Percentiles rank a stretch among this genome's conserved stretches.
These are phyloP conservation scores for Philereme transversata DNA, from an alignment of 2,888 invertebrate species.

Conservation along the genomic window DNA sequence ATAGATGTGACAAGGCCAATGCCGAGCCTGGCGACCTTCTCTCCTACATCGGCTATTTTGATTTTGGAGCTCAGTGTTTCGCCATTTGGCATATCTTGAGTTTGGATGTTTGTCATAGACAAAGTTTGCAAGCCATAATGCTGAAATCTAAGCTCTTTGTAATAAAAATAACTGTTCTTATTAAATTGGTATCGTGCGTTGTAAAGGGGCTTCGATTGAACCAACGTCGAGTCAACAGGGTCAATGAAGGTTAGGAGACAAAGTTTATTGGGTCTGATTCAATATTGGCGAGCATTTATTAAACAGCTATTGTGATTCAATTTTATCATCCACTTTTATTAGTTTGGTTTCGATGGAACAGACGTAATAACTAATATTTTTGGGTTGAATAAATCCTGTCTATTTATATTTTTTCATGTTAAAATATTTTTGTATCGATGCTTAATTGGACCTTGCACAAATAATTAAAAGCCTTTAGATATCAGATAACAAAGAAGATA, in stretches of 20 bases:
- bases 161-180: too few relatives aligned
- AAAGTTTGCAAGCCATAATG: too few relatives aligned
- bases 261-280: conserved; percentile 28
- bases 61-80: too few relatives aligned
- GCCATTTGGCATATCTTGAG: too few relatives aligned
- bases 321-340: conserved; percentile 27
- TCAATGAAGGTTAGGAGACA: conserved; percentile 27
- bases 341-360: conserved; percentile 11
- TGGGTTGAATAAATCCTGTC: conserved; percentile 1
- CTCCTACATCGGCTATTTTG: too few relatives aligned
- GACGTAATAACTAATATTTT: conserved; percentile 2
- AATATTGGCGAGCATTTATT: conserved; percentile 29
- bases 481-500: too few relatives aligned
- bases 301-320: conserved; percentile 28
- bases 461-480: too few relatives aligned
- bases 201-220: conserved; percentile 8
- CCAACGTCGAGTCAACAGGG: conserved; percentile 27
- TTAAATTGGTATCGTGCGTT: conserved; percentile 1
- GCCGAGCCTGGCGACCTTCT: too few relatives aligned
- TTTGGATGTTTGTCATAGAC: too few relatives aligned
- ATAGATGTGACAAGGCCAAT: too few relatives aligned
- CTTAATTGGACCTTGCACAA: not conserved
- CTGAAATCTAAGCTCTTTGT: too few relatives aligned
- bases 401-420: not conserved
- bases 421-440: not conserved